A percentile compares a stretch with the other conserved stretches of the same genome.
phyloP scores from a whole-genome alignment of 2,113 vertebrate genomes.

The Saimiri boliviensis region DNA sequence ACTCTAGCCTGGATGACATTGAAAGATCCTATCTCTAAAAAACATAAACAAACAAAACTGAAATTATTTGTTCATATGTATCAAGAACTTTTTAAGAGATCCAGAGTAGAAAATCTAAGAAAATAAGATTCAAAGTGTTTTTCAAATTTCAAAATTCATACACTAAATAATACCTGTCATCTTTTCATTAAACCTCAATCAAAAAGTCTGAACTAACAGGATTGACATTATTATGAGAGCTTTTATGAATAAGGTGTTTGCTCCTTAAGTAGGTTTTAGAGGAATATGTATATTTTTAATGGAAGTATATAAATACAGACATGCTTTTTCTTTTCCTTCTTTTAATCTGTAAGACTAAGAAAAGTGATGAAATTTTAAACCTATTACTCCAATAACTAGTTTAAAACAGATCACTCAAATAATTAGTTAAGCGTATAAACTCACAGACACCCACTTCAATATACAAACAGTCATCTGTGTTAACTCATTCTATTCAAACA shows the following conservation, averaged over 20 bases:
- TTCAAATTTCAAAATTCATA: conserved; percentile 40
- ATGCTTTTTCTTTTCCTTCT: conserved; percentile 11
- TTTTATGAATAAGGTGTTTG: conserved; percentile 30
- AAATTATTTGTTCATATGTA: conserved; percentile 64
- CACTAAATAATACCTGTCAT: conserved; percentile 52
- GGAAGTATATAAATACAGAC: not conserved
- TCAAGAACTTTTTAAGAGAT: conserved; percentile 38
- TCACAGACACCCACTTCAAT: not conserved
- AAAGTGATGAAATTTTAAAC: conserved; percentile 48
- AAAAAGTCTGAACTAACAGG: not conserved
- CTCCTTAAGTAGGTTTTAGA: conserved; percentile 3
- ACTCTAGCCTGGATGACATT: no score
- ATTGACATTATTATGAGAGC: not conserved
- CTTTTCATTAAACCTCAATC: conserved; percentile 35
- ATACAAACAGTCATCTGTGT: not conserved
- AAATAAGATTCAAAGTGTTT: conserved; percentile 50
- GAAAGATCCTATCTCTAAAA: no score
- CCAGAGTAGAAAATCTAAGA: not conserved
- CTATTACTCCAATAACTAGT: conserved; percentile 24
- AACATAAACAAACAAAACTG: conserved; percentile 40
- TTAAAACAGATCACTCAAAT: conserved; percentile 29
- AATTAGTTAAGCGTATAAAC: conserved; percentile 18
- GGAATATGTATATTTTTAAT: conserved; percentile 26
- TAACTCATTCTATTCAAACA: not conserved
- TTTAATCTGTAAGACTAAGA: conserved; percentile 36